Evolutionary conservation across 2,113 vertebrate genomes (phyloP).

Genomic region (Lampris incognitus): DNA sequence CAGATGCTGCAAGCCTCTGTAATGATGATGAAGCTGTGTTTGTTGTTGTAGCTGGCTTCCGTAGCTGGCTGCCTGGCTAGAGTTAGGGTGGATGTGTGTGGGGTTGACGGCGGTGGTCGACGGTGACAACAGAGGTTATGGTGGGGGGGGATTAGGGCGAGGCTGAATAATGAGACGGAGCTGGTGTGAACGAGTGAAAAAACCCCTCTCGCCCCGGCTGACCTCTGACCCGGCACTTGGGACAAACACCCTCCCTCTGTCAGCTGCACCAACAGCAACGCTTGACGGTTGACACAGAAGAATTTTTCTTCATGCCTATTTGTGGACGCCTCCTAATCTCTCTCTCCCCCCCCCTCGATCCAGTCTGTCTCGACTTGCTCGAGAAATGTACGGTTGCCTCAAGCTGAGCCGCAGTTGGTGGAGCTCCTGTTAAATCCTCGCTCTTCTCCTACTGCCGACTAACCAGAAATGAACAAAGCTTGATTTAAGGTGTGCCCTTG

Average conservation of each 20-base stretch:
- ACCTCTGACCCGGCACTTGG: constrained; percentile 68
- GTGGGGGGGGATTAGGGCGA: constrained; percentile 60
- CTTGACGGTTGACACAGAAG: constrained; percentile 29
- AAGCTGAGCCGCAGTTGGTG: constrained; percentile 12
- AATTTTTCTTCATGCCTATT: constrained; percentile 47
- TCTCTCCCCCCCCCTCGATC: background rate
- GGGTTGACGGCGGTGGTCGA: constrained; percentile 31
- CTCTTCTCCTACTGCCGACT: constrained; percentile 12
- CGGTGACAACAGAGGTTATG: constrained; percentile 60
- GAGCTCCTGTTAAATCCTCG: background rate
- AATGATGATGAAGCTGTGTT: constrained; percentile 74
- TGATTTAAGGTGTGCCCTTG: constrained; percentile 29
- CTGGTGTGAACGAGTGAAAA: constrained; percentile 67
- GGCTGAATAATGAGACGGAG: constrained; percentile 72
- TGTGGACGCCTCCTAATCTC: constrained; percentile 43
- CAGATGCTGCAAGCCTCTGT: constrained; percentile 48
- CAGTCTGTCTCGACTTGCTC: background rate
- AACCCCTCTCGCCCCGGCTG: constrained; percentile 61
- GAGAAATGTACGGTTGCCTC: constrained; percentile 27
- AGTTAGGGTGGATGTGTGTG: background rate
- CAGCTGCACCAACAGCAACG: constrained; percentile 67
- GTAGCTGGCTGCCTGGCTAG: constrained; percentile 34
- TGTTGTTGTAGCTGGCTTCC: constrained; percentile 69
- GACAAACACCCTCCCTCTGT: constrained; percentile 71
- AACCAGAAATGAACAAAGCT: constrained; percentile 46